phyloP scores from a whole-genome alignment of 2,113 vertebrate species.

The Forbesichthys agassizii region DNA sequence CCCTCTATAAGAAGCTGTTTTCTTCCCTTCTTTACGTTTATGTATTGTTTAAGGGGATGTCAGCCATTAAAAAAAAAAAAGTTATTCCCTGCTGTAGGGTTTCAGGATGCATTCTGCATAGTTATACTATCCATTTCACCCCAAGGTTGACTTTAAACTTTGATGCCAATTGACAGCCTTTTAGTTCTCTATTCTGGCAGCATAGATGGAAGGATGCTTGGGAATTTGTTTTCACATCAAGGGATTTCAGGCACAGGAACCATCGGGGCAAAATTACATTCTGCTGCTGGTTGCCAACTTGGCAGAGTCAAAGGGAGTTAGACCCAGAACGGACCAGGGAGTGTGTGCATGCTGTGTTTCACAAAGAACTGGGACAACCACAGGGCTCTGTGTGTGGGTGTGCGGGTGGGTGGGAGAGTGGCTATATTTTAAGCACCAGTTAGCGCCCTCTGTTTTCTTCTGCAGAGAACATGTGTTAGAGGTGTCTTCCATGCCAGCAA shows the following conservation, averaged over 20 bases:
- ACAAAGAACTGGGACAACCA: conserved; percentile 47
- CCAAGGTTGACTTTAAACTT: conserved; percentile 36
- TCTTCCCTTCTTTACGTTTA: conserved; percentile 19
- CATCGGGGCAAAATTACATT: conserved; percentile 43
- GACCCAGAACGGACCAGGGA: conserved; percentile 45
- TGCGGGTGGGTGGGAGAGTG: conserved; percentile 21
- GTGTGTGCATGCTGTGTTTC: conserved; percentile 55
- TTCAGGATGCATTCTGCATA: conserved; percentile 35
- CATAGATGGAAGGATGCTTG: conserved; percentile 20
- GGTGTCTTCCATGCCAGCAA: conserved; percentile 17
- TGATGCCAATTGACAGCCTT: conserved; percentile 35
- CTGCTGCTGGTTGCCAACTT: conserved; percentile 40
- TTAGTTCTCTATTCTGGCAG: conserved; percentile 29
- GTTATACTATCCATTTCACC: conserved; percentile 47
- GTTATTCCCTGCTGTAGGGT: conserved; percentile 30
- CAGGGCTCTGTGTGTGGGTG: neutral
- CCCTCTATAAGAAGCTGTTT: neutral
- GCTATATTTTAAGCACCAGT: conserved; percentile 16
- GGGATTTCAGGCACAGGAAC: conserved; percentile 45
- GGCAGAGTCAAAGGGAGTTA: conserved; percentile 46
- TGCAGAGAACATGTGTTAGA: conserved; percentile 12
- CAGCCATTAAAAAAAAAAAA: conserved; percentile 5
- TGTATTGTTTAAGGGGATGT: conserved; percentile 15
- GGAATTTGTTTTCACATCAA: conserved; percentile 32
- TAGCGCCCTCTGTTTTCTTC: conserved; percentile 20